Evolutionary conservation across 2,113 vertebrate species (phyloP).

Genomic region (Ibidorhyncha struthersii): DNA sequence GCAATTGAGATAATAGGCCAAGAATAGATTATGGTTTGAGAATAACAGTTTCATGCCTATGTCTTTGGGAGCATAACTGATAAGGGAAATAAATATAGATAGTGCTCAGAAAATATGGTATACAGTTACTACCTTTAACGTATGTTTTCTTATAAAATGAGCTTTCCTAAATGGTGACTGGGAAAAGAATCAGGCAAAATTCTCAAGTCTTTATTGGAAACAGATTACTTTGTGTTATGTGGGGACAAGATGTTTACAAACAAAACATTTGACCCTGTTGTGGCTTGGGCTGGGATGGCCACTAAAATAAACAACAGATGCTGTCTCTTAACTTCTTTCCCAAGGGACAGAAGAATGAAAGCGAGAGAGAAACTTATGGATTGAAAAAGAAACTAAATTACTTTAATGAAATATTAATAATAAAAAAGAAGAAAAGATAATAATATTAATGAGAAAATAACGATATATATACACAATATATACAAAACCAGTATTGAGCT

Average conservation of each 20-base stretch:
- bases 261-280: not conserved
- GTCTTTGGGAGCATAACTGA: not conserved
- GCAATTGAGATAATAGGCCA: not conserved
- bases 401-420: not conserved
- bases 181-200: not conserved
- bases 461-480: not conserved
- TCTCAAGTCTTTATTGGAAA: not conserved
- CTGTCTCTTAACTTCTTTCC: not conserved
- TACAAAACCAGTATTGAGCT: not conserved
- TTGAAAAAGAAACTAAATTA: not conserved
- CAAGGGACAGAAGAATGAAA: not conserved
- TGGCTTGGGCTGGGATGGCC: not conserved
- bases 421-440: not conserved
- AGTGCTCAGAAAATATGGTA: not conserved
- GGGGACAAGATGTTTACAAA: not conserved
- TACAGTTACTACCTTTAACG: not conserved
- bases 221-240: not conserved
- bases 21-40: not conserved
- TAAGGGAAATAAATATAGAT: not conserved
- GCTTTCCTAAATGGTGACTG: not conserved
- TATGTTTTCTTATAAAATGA: not conserved
- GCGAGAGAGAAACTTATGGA: not conserved
- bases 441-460: not conserved
- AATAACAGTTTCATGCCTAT: not conserved
- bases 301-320: not conserved